Base-by-base conservation (phyloP, 2,797 vertebrate genomes). In the Eulemur coronatus region DNA sequence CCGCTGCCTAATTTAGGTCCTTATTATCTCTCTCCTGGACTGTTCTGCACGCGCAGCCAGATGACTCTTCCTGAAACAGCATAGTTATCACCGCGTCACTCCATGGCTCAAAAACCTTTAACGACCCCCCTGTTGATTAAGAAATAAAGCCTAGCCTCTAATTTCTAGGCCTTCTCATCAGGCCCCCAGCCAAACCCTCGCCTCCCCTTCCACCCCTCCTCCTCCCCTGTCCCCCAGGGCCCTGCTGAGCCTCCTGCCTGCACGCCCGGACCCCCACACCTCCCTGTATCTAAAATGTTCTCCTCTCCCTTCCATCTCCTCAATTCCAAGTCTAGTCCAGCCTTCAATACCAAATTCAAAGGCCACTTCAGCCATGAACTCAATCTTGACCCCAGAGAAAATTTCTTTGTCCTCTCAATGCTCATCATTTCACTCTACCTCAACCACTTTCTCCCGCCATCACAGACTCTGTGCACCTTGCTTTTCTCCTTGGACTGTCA, bases 311-410 rank as follows among this genome's bases (percentile, higher is more conserved):
- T 85, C 22, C 14, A 35, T 11, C 55, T 76, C 41, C 46, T 61
- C 28, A 28, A 43, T 41, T 80, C 7, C n/a, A n/a, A 65, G 63
- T 15, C 28, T 48, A 18, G n/a, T 10, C 48, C 7, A 61, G 48
- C 65, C 28, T 72, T 67, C 35, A 43, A 87, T 84, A 72, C 14
- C 65, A 92, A 67, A 79, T 63, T 86, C 55, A 87, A 76, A 92
- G 75, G 43, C 17, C 76, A 38, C 59, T 61, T 57, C 4, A 67
- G 76, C 33, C 38, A 35, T 7, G 22, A 12, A 26, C 20, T 84
- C n/a, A 24, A 84, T 2, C 22, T 33, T 48, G 84, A 84, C 13
- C 5, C 55, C n/a, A 10, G n/a, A 59, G 89, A 67, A 75, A 88
- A 82, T 14, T 0, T 43, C 14, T 65, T n/a, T 57, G 57, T 89